Percentiles rank a stretch among this genome's conserved stretches.
phyloP scores from a whole-genome alignment of 64 coral and sea anemone genomes.

The Dendrophyllia cribrosa region DNA sequence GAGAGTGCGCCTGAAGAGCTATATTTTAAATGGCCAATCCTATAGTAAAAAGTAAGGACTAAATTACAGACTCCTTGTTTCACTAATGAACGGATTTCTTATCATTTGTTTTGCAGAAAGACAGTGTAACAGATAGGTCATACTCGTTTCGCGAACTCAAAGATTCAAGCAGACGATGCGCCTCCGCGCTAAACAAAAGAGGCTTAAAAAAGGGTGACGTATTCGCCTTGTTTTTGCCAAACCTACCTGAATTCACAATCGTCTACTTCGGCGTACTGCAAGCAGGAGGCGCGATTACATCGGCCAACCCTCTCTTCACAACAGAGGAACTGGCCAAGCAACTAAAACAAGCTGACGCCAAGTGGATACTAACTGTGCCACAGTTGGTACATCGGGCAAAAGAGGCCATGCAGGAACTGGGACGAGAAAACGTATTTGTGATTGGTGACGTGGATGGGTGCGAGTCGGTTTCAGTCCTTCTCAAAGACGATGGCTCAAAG shows the following conservation, averaged over 20 bases:
- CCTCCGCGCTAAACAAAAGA: slow-evolving; percentile 65
- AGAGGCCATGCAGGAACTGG: slow-evolving; percentile 36
- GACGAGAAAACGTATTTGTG: slow-evolving; percentile 53
- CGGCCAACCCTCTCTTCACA: slow-evolving; percentile 75
- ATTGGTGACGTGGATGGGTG: slow-evolving; percentile 70
- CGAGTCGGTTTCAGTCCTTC: slow-evolving; percentile 52
- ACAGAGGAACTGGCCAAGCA: slow-evolving; percentile 64
- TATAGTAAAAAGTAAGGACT: too few relatives aligned
- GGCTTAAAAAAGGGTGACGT: slow-evolving; percentile 78
- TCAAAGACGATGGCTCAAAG: slow-evolving; percentile 53
- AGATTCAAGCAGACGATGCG: slow-evolving; percentile 29
- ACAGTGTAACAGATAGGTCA: slow-evolving; percentile 26
- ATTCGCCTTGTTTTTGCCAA: slow-evolving; percentile 68
- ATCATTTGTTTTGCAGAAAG: slow-evolving; percentile 37
- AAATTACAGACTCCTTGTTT: too few relatives aligned
- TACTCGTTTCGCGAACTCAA: slow-evolving; percentile 69
- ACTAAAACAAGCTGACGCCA: slow-evolving; percentile 46
- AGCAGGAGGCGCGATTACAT: slow-evolving; percentile 70
- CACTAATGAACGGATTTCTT: too few relatives aligned
- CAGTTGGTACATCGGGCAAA: slow-evolving; percentile 48
- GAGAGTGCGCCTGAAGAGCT: too few relatives aligned
- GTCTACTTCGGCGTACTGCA: slow-evolving; percentile 62
- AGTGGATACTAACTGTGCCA: slow-evolving; percentile 70
- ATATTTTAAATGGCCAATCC: too few relatives aligned
- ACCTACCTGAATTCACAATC: slow-evolving; percentile 75